Percentiles rank a stretch among this genome's conserved stretches.
phyloP scores from a whole-genome alignment of 2,888 invertebrate species.

The Aleiodes testaceus region DNA sequence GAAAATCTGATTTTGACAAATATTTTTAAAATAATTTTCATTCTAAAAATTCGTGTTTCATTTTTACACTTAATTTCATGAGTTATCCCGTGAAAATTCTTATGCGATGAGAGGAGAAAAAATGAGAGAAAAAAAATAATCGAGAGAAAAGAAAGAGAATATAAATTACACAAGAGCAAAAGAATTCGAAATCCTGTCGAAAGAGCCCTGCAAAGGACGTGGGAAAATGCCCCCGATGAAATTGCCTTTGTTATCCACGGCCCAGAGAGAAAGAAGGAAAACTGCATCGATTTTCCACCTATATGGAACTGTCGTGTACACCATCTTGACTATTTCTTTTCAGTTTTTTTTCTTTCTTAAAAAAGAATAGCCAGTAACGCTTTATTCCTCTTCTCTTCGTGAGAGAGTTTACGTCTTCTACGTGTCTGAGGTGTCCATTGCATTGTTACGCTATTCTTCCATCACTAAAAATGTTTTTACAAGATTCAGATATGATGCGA shows the following conservation, averaged over 20 bases:
- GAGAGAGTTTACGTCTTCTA: conserved; percentile 43
- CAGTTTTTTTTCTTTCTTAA: conserved; percentile 2
- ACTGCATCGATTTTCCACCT: conserved; percentile 43
- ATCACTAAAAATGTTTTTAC: conserved; percentile 40
- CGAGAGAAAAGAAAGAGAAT: background rate
- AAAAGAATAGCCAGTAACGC: conserved; percentile 37
- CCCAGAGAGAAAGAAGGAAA: conserved; percentile 43
- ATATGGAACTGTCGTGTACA: conserved; percentile 5
- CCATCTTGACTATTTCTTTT: conserved; percentile 14
- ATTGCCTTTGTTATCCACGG: conserved; percentile 62
- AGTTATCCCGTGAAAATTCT: too few relatives aligned
- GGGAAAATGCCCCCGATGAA: conserved; percentile 50
- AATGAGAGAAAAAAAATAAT: background rate
- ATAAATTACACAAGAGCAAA: conserved; percentile 25
- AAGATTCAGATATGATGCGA: background rate
- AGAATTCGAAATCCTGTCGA: conserved; percentile 23
- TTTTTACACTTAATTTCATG: too few relatives aligned
- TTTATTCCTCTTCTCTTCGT: conserved; percentile 22
- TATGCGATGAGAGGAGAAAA: background rate
- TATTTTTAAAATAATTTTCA: too few relatives aligned
- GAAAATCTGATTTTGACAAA: too few relatives aligned
- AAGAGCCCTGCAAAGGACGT: conserved; percentile 30
- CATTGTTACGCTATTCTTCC: conserved; percentile 51
- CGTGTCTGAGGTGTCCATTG: conserved; percentile 46
- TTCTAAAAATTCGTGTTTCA: too few relatives aligned